Evolutionary conservation across 2,888 invertebrate species (phyloP).

Genomic region (Petrolisthes manimaculis): DNA sequence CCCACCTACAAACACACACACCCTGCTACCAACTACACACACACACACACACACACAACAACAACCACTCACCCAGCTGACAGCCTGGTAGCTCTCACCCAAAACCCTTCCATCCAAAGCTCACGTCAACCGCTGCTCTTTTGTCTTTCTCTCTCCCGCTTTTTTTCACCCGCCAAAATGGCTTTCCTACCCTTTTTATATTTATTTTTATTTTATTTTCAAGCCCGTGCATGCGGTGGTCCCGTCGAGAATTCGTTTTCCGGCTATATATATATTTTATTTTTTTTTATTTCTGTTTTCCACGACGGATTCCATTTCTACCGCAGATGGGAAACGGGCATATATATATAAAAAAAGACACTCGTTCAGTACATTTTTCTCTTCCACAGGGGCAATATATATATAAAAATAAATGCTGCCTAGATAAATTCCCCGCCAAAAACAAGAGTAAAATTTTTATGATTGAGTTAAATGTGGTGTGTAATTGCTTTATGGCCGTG

Average conservation of each 20-base stretch:
- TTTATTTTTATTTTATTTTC: slow-evolving; percentile 15
- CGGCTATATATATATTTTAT: background rate
- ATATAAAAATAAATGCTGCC: too few relatives aligned
- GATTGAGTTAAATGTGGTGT: background rate
- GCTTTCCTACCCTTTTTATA: background rate
- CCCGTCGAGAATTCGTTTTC: slow-evolving; percentile 28
- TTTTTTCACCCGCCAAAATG: slow-evolving; percentile 28
- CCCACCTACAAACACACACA: background rate
- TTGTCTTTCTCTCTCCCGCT: slow-evolving; percentile 17
- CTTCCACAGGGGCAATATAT: too few relatives aligned
- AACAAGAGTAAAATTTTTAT: background rate
- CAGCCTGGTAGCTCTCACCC: background rate
- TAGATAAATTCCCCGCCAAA: background rate
- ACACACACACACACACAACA: background rate
- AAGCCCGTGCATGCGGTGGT: slow-evolving; percentile 15
- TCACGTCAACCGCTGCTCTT: background rate
- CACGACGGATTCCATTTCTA: slow-evolving; percentile 29
- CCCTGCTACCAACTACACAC: background rate
- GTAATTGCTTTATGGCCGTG: background rate
- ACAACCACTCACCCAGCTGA: background rate
- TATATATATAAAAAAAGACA: background rate
- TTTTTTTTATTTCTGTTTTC: background rate
- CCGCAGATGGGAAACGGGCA: slow-evolving; percentile 20
- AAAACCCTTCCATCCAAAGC: background rate
- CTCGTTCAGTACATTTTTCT: too few relatives aligned